A percentile compares a stretch with the other conserved stretches of the same genome.
phyloP scores from a whole-genome alignment of 1,140 invertebrate genomes.

The Penaeus indicus region DNA sequence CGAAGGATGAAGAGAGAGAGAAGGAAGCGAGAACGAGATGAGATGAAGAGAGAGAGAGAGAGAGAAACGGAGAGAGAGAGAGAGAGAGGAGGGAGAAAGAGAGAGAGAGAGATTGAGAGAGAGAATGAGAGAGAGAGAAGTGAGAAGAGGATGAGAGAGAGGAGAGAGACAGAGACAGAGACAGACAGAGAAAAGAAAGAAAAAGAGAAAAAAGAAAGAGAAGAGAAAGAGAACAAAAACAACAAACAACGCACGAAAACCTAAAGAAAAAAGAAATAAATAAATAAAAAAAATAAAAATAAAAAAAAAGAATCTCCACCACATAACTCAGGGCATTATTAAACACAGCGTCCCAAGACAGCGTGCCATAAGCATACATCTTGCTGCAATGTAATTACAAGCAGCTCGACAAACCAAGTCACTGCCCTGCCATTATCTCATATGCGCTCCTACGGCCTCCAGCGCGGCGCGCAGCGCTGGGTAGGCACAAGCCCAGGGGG shows the following conservation, averaged over 20 bases:
- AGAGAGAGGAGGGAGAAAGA: no score
- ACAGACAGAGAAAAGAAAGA: no score
- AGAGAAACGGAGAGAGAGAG: no score
- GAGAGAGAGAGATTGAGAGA: no score
- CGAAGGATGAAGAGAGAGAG: no score
- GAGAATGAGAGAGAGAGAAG: no score
- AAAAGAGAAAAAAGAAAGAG: no score
- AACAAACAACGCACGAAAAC: background rate
- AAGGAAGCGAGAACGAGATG: no score
- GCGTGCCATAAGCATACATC: constrained; percentile 32
- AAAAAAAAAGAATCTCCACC: constrained; percentile 8
- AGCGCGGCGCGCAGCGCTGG: background rate
- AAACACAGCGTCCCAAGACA: constrained; percentile 22
- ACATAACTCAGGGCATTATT: constrained; percentile 47
- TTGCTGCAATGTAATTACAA: constrained; percentile 38
- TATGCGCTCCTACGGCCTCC: background rate
- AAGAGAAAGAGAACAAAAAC: background rate
- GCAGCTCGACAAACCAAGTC: constrained; percentile 28
- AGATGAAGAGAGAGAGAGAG: no score
- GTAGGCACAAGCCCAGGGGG: no score
- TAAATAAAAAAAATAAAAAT: background rate
- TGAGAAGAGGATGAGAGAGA: no score
- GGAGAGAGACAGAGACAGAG: no score
- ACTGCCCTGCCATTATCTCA: constrained; percentile 15
- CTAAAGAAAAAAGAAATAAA: constrained; percentile 1